These are phyloP conservation scores for Megaceryle torquata DNA, from an alignment of 2,113 vertebrate species.

Conservation along the genomic window DNA sequence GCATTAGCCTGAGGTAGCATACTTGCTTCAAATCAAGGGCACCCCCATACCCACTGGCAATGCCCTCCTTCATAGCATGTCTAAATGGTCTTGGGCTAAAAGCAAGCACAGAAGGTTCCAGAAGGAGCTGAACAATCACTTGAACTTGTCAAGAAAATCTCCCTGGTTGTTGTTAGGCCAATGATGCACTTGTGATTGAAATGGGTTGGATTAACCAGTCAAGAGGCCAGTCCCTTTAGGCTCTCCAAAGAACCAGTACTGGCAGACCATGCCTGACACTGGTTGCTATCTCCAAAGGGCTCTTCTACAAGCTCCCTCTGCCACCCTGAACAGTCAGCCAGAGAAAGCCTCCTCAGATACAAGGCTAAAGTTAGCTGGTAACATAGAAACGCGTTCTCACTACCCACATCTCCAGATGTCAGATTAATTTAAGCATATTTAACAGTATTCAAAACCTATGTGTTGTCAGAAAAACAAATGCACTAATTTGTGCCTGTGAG, in stretches of 20 bases:
- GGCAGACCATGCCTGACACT: background rate
- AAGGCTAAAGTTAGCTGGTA: constrained; percentile 54
- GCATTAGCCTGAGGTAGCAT: accelerated
- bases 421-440: constrained; percentile 32
- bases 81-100: background rate
- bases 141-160: background rate
- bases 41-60: background rate
- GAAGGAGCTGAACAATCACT: background rate
- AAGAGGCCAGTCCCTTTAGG: background rate
- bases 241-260: background rate
- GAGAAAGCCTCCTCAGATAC: constrained; percentile 10
- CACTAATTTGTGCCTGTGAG: background rate
- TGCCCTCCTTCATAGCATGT: background rate
- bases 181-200: background rate
- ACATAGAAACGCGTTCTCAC: constrained; percentile 53
- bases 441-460: background rate
- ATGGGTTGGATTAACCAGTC: background rate
- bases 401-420: constrained; percentile 64
- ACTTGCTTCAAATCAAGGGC: background rate
- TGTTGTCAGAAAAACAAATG: background rate
- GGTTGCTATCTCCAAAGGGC: background rate
- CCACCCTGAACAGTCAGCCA: background rate
- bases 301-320: background rate
- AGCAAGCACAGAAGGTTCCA: background rate
- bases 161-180: background rate